phyloP scores from a whole-genome alignment of 2,113 vertebrate genomes.

The Ailurus styani region DNA sequence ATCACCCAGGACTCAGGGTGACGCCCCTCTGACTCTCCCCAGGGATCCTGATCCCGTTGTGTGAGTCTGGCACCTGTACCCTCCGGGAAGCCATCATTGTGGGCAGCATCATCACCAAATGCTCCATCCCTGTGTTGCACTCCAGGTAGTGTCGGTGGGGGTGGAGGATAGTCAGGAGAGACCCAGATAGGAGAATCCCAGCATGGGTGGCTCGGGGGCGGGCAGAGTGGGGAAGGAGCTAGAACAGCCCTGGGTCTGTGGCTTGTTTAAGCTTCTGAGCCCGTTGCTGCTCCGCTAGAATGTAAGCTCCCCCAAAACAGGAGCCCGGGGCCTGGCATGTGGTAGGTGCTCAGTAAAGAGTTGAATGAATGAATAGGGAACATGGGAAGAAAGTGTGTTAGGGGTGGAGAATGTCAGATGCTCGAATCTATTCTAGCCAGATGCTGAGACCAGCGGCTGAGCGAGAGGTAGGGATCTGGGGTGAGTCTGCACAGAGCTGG shows the following conservation, averaged over 20 bases:
- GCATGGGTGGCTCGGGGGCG: background rate
- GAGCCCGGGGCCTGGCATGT: background rate
- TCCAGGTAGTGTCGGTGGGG: conserved; percentile 85
- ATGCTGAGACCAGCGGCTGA: background rate
- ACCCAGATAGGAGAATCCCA: too few relatives aligned
- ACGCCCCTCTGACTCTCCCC: background rate
- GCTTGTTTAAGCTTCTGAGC: background rate
- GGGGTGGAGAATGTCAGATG: background rate
- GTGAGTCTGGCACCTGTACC: conserved; percentile 95
- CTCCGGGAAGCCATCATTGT: conserved; percentile 96
- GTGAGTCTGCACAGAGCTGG: background rate
- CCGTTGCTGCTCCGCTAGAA: background rate
- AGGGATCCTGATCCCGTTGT: conserved; percentile 97
- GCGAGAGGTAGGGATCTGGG: background rate
- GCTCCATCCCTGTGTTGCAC: conserved; percentile 96
- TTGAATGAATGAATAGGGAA: background rate
- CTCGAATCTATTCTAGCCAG: background rate
- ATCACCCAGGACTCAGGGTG: background rate
- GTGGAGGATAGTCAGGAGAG: fast-evolving
- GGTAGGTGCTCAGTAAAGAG: background rate
- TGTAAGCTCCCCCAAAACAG: background rate
- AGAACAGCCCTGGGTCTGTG: background rate
- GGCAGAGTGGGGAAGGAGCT: background rate
- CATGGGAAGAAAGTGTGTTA: background rate
- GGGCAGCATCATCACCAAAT: conserved; percentile 95